These are phyloP conservation scores for Anastrepha ludens DNA, from an alignment of 1,140 invertebrate species.

Conservation along the genomic window DNA sequence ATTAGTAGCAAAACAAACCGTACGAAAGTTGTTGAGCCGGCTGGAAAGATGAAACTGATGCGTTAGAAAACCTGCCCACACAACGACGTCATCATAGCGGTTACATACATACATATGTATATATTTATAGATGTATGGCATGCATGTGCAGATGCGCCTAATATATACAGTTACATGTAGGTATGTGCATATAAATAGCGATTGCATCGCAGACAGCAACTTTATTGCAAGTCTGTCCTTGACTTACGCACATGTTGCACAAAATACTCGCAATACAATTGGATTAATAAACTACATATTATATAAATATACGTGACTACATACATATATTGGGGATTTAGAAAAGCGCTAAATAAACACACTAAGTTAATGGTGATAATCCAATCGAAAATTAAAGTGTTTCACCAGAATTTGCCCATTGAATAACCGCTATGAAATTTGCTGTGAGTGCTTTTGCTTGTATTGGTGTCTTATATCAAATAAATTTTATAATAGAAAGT, in stretches of 20 bases:
- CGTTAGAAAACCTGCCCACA: conserved; percentile 15
- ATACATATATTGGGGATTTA: not conserved
- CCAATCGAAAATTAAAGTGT: conserved; percentile 8
- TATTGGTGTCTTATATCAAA: not conserved
- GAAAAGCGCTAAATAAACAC: not conserved
- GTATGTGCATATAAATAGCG: conserved; percentile 41
- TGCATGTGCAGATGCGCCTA: not conserved
- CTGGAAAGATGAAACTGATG: conserved; percentile 39
- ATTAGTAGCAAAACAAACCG: conserved; percentile 39
- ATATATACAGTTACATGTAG: not conserved
- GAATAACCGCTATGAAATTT: conserved; percentile 24
- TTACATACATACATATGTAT: not conserved
- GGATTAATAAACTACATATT: not conserved
- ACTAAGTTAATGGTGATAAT: not conserved
- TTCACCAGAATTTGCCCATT: not conserved
- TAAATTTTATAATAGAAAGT: conserved; percentile 4
- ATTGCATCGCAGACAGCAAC: conserved; percentile 10
- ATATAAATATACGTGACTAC: not conserved
- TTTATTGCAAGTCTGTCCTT: conserved; percentile 54
- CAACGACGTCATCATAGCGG: conserved; percentile 34
- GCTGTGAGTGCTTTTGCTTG: conserved; percentile 27
- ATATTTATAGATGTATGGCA: not conserved
- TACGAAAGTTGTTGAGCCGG: conserved; percentile 35
- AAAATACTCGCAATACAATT: conserved; percentile 7
- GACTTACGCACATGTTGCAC: conserved; percentile 39